phyloP scores from a whole-genome alignment of 1,140 invertebrate species.

The Pseudomyrmex dendroicus region DNA sequence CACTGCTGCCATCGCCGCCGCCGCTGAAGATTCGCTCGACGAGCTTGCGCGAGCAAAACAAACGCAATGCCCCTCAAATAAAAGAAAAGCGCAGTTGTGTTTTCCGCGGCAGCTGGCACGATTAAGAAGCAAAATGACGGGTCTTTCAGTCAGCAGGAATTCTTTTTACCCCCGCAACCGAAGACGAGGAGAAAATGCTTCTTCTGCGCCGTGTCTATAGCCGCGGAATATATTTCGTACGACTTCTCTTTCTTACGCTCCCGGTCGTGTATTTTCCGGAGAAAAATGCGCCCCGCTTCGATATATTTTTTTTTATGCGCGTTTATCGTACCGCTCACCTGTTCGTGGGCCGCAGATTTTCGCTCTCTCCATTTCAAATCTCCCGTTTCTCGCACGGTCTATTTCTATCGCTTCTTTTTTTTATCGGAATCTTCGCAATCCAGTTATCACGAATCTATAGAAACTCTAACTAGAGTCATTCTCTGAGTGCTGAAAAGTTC shows the following conservation, averaged over 20 bases:
- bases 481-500: too few relatives aligned
- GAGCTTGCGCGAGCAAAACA: background rate
- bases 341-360: conserved; percentile 2
- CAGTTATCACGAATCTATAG: background rate
- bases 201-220: conserved; percentile 36
- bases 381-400: background rate
- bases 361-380: background rate
- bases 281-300: conserved; percentile 4
- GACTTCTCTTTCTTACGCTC: background rate
- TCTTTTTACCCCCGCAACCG: conserved; percentile 34
- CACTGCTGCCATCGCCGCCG: too few relatives aligned
- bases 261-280: conserved; percentile 6
- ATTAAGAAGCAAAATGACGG: conserved; percentile 38
- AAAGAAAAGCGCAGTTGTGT: conserved; percentile 12
- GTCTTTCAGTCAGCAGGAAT: conserved; percentile 41
- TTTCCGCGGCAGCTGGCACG: conserved; percentile 15
- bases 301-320: conserved; percentile 5
- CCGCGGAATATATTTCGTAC: conserved; percentile 14
- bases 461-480: too few relatives aligned
- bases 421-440: background rate
- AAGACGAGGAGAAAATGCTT: background rate
- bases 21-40: background rate
- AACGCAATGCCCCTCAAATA: background rate
- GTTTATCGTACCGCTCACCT: background rate
- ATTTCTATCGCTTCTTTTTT: background rate